phyloP scores from a whole-genome alignment of 2,797 vertebrate species.

The Arctocebus calabarensis region DNA sequence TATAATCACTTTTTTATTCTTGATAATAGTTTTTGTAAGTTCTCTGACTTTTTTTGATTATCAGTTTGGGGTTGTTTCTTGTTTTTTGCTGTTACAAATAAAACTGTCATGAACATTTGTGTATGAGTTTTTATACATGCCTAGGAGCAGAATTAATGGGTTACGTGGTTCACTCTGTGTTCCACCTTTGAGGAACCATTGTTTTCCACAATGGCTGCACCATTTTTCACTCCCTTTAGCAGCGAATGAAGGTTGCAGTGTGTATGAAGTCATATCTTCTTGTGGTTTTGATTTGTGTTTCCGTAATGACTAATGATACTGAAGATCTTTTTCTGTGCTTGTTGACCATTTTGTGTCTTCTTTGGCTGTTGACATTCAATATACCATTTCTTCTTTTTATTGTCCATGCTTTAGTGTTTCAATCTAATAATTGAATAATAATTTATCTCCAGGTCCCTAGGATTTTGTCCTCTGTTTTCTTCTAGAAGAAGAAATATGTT shows the following conservation, averaged over 20 bases:
- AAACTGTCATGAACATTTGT: not conserved
- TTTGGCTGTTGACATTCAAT: not conserved
- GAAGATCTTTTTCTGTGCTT: not conserved
- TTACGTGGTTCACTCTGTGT: not conserved
- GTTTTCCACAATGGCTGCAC: not conserved
- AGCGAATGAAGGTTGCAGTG: not conserved
- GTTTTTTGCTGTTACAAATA: not conserved
- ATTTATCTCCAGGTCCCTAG: not conserved
- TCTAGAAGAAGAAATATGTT: not conserved
- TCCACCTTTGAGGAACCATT: not conserved
- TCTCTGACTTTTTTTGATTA: slow-evolving; percentile 13
- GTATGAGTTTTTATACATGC: not conserved
- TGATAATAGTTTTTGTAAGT: not conserved
- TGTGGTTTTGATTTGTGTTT: slow-evolving; percentile 18
- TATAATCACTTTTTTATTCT: not conserved
- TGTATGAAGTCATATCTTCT: not conserved
- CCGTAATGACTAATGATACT: not conserved
- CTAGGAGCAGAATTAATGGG: not conserved
- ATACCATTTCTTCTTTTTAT: slow-evolving; percentile 1
- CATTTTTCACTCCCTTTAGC: not conserved
- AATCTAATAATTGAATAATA: not conserved
- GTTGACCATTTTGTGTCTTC: not conserved
- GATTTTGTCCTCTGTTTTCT: not conserved
- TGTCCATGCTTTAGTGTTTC: not conserved
- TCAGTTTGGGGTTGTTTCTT: not conserved